phyloP scores from a whole-genome alignment of 2,113 vertebrate genomes.

The Hepsetus odoe region DNA sequence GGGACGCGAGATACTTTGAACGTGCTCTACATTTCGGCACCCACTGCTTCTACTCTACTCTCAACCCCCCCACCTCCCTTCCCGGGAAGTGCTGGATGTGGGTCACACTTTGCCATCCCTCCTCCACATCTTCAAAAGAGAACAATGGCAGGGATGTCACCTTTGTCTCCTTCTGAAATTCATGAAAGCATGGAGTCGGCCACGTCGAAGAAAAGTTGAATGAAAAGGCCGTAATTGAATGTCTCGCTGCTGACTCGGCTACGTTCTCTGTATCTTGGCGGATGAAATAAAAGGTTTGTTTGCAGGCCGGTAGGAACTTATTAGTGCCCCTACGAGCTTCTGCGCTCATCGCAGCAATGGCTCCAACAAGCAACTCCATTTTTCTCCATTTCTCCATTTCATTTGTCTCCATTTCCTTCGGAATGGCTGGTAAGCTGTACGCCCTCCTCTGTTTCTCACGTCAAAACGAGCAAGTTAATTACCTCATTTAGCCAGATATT shows the following conservation, averaged over 20 bases:
- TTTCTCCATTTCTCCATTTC: too few relatives aligned
- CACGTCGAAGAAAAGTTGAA: conserved; percentile 1
- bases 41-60: neutral
- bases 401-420: conserved; percentile 14
- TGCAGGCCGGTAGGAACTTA: conserved; percentile 23
- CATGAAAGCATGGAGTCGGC: too few relatives aligned
- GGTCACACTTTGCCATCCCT: neutral
- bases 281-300: conserved; percentile 6
- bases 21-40: neutral
- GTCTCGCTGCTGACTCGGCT: conserved; percentile 2
- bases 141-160: neutral
- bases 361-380: conserved; percentile 2
- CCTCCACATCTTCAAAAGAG: neutral
- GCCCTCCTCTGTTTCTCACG: neutral
- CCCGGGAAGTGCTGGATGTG: neutral
- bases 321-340: neutral
- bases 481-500: conserved; percentile 22
- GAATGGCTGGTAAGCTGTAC: neutral
- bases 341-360: neutral
- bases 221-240: conserved; percentile 32
- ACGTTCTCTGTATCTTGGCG: neutral
- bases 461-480: conserved; percentile 7
- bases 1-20: neutral
- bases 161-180: neutral
- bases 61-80: neutral